phyloP scores from a whole-genome alignment of 2,888 invertebrate species.

The Phyllotreta striolata region DNA sequence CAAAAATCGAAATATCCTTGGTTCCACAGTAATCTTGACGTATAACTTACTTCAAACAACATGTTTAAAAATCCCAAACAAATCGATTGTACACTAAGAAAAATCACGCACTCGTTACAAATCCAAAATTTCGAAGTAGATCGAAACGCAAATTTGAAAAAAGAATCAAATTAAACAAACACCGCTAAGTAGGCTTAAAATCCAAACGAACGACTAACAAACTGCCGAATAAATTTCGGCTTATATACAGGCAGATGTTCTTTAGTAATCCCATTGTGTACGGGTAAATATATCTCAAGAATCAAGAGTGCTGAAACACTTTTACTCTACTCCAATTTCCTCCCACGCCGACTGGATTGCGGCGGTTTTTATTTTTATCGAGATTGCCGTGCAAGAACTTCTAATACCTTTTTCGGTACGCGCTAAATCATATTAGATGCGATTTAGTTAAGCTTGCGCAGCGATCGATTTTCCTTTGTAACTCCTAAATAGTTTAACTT shows the following conservation, averaged over 20 bases:
- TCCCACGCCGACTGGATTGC: conserved; percentile 50
- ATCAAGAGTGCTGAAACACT: conserved; percentile 57
- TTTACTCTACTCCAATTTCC: conserved; percentile 57
- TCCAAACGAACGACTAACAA: conserved; percentile 7
- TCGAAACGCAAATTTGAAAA: conserved; percentile 1
- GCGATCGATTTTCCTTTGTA: too few species aligned
- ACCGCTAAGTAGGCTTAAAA: too few species aligned
- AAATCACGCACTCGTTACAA: conserved; percentile 5
- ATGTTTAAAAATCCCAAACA: conserved; percentile 7
- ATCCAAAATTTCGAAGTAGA: neutral
- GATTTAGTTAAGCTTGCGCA: too few species aligned
- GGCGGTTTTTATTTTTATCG: too few species aligned
- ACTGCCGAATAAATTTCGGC: conserved; percentile 54
- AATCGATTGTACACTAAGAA: neutral
- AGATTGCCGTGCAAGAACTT: too few species aligned
- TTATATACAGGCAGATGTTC: conserved; percentile 56
- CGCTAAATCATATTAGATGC: too few species aligned
- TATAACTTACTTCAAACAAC: conserved; percentile 13
- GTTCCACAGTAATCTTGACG: too few species aligned
- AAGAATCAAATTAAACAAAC: neutral
- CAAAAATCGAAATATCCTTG: too few species aligned
- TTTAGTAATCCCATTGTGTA: conserved; percentile 60
- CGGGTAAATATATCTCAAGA: conserved; percentile 32
- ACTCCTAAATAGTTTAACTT: too few species aligned
- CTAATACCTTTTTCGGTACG: too few species aligned